Base-by-base conservation (phyloP, 2,888 invertebrate genomes). In the Ernsta delagoae region DNA sequence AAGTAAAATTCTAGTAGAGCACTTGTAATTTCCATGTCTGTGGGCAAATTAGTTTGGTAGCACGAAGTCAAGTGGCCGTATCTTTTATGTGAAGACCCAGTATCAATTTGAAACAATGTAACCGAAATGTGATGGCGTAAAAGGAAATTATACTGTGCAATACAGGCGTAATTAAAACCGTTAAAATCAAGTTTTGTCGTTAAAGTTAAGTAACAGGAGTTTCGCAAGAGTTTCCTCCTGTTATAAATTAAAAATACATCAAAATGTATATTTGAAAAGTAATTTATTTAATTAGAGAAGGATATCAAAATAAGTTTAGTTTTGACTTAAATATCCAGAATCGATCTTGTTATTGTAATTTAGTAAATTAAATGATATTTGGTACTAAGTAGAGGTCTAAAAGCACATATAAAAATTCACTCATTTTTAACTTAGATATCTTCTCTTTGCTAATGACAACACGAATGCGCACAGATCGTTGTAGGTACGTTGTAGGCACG, bases 21-120 rank as follows among this genome's bases (percentile, higher is more conserved):
- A 84, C 84, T 83, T 85, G 87, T 84, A 80, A 81, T 82, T 79
- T 83, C 80, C 77, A 81, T 83, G 76, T 79, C 79, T 78, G 75
- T 73, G 78, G 77, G 78, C 77, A 86, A 88, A 86, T 88, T 86
- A 87, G 84, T 83, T 83, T 80, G 75, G 77, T 75, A 74, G 75
- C 74, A 74, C 74, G 78, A 77, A 79, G 78, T 79, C 76, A 81
- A 85, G 82, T 83, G 81, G 80, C 79, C 78, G 81, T 85, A 85
- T 86, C 83, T 85, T 87, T 85, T 83, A 85, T 79, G 83, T 78
- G 80, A 84, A 83, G 82, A 81, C 80, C 79, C 81, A 84, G 86
- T 88, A 87, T 84, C 82, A 86, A 85, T 83, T 85, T 85, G 80
- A 83, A 85, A 89, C 89, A 90, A 87, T 89, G 87, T 89, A 89